Evolutionary conservation across 2,113 vertebrate species (phyloP), one percentile per base, ranked within the genome.

Genomic region (human): DNA sequence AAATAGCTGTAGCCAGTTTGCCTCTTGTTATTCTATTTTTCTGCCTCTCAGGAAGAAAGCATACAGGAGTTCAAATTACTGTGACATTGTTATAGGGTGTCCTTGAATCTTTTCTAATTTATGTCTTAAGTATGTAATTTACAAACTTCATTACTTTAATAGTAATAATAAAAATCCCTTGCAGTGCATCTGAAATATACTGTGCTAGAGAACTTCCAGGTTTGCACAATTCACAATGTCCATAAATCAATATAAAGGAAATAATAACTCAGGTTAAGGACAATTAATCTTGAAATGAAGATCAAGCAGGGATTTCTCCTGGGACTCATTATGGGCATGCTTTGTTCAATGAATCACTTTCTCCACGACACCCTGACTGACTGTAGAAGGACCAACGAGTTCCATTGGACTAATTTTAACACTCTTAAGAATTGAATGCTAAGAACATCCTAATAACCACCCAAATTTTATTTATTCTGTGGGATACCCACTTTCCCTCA

Each of bases 161-260:
- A 55, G 75, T 81, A 27, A 92, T 75, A 75, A 87, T 89, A 61
- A 94, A 50, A 93, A 79, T 52, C 59, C 80, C 17, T 90, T 75
- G 45, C 18, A 52, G 25, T 78, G 8, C 9, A 13, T 94, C 45
- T 90, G 48, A 88, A 87, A 75, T 5, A 30, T 68, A 32, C 18
- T 55, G 0, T 43, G 17, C 30, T n/a, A 45, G 10, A 68, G 14
- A 93, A 70, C 23, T 78, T 57, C 16, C 61, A 92, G 72, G 30
- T 57, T 45, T 89, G 43, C 66, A 90, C 40, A 82, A 1, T 50
- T 78, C 20, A 50, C 57, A 23, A 17, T 38, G 66, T 94, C 38
- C 81, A 52, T 86, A 90, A 86, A 79, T 96, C 79, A 86, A 35
- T 43, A 75, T 40, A 82, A 96, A 95, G 43, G 45, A 94, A 91